phyloP scores from a whole-genome alignment of 2,113 vertebrate genomes.

The Mus musculus region DNA sequence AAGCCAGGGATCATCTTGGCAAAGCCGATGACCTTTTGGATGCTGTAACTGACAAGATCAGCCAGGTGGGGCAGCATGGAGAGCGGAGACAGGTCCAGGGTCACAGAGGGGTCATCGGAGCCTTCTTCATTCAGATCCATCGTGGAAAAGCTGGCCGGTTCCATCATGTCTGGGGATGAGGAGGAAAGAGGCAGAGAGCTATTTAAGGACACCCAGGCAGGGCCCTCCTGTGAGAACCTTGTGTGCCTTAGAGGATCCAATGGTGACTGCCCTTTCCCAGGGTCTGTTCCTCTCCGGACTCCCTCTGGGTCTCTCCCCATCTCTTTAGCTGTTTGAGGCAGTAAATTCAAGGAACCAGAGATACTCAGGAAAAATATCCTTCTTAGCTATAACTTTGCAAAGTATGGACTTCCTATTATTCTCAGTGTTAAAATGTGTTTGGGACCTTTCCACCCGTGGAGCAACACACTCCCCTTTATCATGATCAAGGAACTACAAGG shows the following conservation, averaged over 20 bases:
- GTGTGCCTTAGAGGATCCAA: not conserved
- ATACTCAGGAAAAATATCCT: not conserved
- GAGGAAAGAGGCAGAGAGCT: not conserved
- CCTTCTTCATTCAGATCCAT: slow-evolving; percentile 91
- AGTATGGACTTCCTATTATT: not conserved
- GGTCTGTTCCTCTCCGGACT: not conserved
- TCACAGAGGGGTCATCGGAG: slow-evolving; percentile 81
- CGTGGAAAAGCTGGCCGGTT: slow-evolving; percentile 89
- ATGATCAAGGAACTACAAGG: not conserved
- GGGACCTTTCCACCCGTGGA: not conserved
- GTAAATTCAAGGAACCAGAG: not conserved
- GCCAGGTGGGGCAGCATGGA: slow-evolving; percentile 97
- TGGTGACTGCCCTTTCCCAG: not conserved
- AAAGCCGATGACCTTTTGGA: slow-evolving; percentile 98
- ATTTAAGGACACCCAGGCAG: not conserved
- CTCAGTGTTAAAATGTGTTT: not conserved
- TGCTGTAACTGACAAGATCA: slow-evolving; percentile 98
- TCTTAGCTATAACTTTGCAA: not conserved
- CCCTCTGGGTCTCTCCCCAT: not conserved
- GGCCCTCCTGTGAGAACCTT: not conserved
- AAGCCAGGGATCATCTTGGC: slow-evolving; percentile 99
- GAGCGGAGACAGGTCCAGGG: slow-evolving; percentile 85
- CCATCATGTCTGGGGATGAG: slow-evolving; percentile 85
- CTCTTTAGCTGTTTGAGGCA: not conserved
- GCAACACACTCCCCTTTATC: not conserved